Evolutionary conservation across 2,797 vertebrate species (phyloP), one percentile per base, ranked within the genome.

Genomic region (Sebastes kiyomatsui): DNA sequence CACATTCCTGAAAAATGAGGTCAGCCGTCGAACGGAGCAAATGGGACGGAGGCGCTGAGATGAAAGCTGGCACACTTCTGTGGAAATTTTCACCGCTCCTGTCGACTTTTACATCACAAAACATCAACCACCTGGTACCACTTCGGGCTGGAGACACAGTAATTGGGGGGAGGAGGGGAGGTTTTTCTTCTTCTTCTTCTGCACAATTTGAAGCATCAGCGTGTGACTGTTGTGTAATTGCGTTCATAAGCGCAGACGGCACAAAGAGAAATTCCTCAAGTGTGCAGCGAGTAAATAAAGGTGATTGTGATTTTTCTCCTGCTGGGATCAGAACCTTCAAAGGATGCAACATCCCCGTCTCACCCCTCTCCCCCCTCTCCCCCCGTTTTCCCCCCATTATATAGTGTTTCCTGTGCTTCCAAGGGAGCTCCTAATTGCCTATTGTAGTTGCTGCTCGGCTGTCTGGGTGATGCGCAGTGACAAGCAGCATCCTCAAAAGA

Each of bases 371-470:
- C 58, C 25, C 35, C 22, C 0, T 10, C 18, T 7, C 20, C 58
- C 28, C 35, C 22, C 0, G 3, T 23, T 22, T 32, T 16, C 46
- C 23, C 56, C 33, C 67, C 59, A 61, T 60, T 61, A 80, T 54
- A 71, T 32, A 76, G 68, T 35, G 80, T 75, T 80, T 85, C 60
- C 80, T 76, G 54, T 8, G 84, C 83, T 72, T 84, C 80, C 77
- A 58, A 60, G 75, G 80, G 76, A 88, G 81, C 79, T 77, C 75
- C 82, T 91, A 93, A 92, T 88, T 93, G 87, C 81, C 78, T 72
- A 67, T 91, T 90, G 88, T 84, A 73, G 78, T 81, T 8, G 65
- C 84, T 82, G 84, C 79, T 84, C 16, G 1, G 16, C 71, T 77
- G 80, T 88, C 80, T 82, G 67, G 86, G 35, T 90, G 90, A 91